Evolutionary conservation across 2,888 invertebrate genomes (phyloP).

Genomic region (Chloroclysta siterata): DNA sequence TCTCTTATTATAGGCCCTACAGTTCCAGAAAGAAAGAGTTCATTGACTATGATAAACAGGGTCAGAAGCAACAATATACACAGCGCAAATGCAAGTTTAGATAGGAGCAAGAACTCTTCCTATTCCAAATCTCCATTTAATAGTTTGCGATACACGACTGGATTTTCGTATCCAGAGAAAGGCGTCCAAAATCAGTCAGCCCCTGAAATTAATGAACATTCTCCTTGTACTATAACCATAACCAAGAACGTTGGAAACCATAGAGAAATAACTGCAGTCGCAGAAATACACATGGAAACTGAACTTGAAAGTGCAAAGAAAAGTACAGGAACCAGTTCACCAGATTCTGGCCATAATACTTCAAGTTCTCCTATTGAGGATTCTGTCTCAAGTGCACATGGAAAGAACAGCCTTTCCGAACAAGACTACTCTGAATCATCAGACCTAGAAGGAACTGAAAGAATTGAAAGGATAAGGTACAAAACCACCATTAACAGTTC

Average conservation of each 20-base stretch:
- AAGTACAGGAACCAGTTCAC: slow-evolving; percentile 89
- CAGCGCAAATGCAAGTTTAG: slow-evolving; percentile 84
- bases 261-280: slow-evolving; percentile 85
- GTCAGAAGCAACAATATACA: slow-evolving; percentile 78
- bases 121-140: slow-evolving; percentile 74
- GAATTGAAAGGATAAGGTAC: slow-evolving; percentile 92
- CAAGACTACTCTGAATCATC: slow-evolving; percentile 95
- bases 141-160: slow-evolving; percentile 69
- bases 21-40: slow-evolving; percentile 93
- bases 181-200: slow-evolving; percentile 67
- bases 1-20: slow-evolving; percentile 88
- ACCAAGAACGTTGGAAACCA: slow-evolving; percentile 73
- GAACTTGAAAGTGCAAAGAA: slow-evolving; percentile 79
- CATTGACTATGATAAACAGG: slow-evolving; percentile 86
- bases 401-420: slow-evolving; percentile 89
- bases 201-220: slow-evolving; percentile 67
- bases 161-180: slow-evolving; percentile 68
- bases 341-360: slow-evolving; percentile 92
- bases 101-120: slow-evolving; percentile 77
- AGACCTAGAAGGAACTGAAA: slow-evolving; percentile 94
- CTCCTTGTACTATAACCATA: slow-evolving; percentile 70
- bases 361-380: slow-evolving; percentile 91
- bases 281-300: slow-evolving; percentile 81
- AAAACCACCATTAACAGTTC: slow-evolving; percentile 95
- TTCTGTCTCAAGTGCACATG: slow-evolving; percentile 89